A percentile compares a stretch with the other conserved stretches of the same genome.
phyloP scores from a whole-genome alignment of 1,140 invertebrate species.

The Meloidogyne exigua region DNA sequence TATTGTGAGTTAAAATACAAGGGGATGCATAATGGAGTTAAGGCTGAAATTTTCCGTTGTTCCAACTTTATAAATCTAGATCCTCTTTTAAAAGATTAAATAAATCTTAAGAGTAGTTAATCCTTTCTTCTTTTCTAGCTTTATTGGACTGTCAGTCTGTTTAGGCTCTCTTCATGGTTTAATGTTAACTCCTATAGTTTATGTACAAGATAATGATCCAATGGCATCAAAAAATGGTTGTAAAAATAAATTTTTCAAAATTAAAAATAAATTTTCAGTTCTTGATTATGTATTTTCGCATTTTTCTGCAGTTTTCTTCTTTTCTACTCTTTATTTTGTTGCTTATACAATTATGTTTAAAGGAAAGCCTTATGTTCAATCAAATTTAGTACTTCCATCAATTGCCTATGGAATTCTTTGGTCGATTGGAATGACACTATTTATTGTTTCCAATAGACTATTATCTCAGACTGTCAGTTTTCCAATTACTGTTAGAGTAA shows the following conservation, averaged over 20 bases:
- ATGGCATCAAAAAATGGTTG: constrained; percentile 46
- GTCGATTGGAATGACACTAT: constrained; percentile 53
- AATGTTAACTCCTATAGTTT: constrained; percentile 57
- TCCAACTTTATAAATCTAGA: no score
- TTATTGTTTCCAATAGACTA: constrained; percentile 49
- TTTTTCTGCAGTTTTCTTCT: constrained; percentile 53
- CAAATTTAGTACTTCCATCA: constrained; percentile 48
- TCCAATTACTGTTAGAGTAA: constrained; percentile 53
- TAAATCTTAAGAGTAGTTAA: no score
- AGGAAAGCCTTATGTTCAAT: constrained; percentile 31
- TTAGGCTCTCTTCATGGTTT: constrained; percentile 54
- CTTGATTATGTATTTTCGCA: constrained; percentile 59
- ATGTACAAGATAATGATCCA: constrained; percentile 48
- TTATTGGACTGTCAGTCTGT: constrained; percentile 33
- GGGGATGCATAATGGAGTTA: no score
- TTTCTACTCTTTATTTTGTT: constrained; percentile 57
- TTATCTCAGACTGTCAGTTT: constrained; percentile 56
- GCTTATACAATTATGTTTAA: constrained; percentile 42
- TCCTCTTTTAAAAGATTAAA: no score
- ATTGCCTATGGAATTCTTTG: constrained; percentile 53
- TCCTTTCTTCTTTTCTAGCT: constrained; percentile 26
- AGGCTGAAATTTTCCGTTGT: no score
- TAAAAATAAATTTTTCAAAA: background rate
- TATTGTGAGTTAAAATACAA: background rate
- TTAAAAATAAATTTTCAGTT: constrained; percentile 26